phyloP scores from a whole-genome alignment of 2,888 invertebrate genomes.

The Polyommatus icarus region DNA sequence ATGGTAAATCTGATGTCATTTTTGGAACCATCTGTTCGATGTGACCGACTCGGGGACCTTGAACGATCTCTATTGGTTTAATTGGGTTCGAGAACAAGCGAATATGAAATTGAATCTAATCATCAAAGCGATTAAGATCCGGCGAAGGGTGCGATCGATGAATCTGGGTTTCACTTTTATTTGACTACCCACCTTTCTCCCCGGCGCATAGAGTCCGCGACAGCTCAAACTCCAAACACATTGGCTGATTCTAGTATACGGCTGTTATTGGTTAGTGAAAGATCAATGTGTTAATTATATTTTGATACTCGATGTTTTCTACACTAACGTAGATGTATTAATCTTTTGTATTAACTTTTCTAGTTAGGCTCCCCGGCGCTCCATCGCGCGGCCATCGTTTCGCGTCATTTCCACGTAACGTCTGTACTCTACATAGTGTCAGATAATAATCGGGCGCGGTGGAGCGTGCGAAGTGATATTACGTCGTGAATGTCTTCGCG shows the following conservation, averaged over 20 bases:
- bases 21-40: not conserved
- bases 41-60: not conserved
- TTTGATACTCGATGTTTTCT: constrained; percentile 80
- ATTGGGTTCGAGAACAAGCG: constrained; percentile 20
- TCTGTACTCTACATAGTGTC: constrained; percentile 34
- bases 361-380: constrained; percentile 61
- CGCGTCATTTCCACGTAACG: constrained; percentile 39
- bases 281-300: constrained; percentile 76
- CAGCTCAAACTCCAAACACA: constrained; percentile 58
- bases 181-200: not conserved
- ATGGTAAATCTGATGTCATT: constrained; percentile 8
- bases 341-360: constrained; percentile 66
- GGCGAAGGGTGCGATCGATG: constrained; percentile 17
- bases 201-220: constrained; percentile 27
- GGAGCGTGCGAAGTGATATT: constrained; percentile 56
- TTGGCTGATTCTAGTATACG: constrained; percentile 80
- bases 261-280: constrained; percentile 80
- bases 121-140: not conserved
- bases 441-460: constrained; percentile 60
- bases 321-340: constrained; percentile 70
- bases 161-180: constrained; percentile 21
- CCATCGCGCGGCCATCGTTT: constrained; percentile 51
- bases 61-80: constrained; percentile 23
- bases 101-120: constrained; percentile 17
- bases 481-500: constrained; percentile 39